A percentile compares a stretch with the other conserved stretches of the same genome.
Evolutionary conservation across 2,113 vertebrate genomes (phyloP).

Genomic region (Rhagologus leucostigma): DNA sequence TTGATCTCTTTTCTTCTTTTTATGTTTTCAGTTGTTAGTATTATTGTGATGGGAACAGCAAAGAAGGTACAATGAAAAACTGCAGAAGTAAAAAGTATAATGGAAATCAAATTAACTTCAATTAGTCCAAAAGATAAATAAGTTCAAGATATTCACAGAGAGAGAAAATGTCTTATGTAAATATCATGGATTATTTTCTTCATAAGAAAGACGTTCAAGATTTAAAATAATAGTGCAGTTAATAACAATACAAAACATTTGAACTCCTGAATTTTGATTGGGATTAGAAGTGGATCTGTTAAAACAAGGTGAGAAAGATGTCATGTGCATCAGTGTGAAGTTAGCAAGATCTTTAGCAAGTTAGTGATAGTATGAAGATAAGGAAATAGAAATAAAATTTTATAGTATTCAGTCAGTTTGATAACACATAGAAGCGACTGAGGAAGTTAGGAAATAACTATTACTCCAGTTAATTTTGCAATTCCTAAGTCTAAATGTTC

Average conservation of each 20-base stretch:
- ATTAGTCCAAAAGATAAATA: background rate
- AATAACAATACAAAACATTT: background rate
- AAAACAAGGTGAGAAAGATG: background rate
- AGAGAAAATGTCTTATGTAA: background rate
- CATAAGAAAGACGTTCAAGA: background rate
- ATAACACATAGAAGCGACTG: background rate
- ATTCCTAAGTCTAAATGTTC: background rate
- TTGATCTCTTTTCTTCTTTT: background rate
- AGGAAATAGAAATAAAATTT: background rate
- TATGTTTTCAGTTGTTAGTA: background rate
- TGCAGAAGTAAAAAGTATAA: background rate
- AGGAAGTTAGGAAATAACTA: background rate
- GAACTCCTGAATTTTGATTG: background rate
- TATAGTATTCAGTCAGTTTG: background rate
- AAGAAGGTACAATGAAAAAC: background rate
- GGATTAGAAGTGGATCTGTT: background rate
- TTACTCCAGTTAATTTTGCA: background rate
- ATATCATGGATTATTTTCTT: background rate
- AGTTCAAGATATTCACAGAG: background rate
- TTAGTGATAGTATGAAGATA: background rate
- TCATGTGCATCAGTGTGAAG: background rate
- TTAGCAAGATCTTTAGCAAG: background rate
- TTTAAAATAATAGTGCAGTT: background rate
- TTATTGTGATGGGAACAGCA: background rate
- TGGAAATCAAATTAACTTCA: background rate